These are phyloP conservation scores for Terebella lapidaria DNA, from an alignment of 2,888 invertebrate species.

Conservation along the genomic window DNA sequence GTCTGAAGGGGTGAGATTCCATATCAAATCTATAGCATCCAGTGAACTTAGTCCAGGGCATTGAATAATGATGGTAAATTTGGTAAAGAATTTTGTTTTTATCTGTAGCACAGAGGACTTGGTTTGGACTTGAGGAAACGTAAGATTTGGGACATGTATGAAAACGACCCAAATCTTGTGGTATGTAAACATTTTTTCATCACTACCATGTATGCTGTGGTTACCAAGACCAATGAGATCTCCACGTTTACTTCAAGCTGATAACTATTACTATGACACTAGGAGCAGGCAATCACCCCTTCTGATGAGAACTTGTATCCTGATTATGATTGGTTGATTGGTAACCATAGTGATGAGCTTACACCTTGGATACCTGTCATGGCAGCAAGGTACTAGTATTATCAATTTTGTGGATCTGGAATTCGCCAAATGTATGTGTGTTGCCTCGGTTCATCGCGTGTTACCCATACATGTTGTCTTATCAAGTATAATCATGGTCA, in stretches of 20 bases:
- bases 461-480: no score
- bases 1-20: slow-evolving; percentile 65
- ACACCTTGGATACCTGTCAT: slow-evolving; percentile 97
- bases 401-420: no score
- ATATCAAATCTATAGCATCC: neutral
- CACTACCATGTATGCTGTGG: no score
- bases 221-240: no score
- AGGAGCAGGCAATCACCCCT: slow-evolving; percentile 59
- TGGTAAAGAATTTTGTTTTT: neutral
- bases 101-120: slow-evolving; percentile 54
- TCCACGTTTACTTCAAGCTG: no score
- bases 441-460: no score
- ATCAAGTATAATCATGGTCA: no score
- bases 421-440: no score
- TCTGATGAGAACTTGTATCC: slow-evolving; percentile 66
- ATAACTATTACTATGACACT: no score
- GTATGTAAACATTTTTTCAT: slow-evolving; percentile 51
- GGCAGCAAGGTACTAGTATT: slow-evolving; percentile 63
- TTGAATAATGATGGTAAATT: no score
- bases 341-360: slow-evolving; percentile 98
- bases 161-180: slow-evolving; percentile 61
- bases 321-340: slow-evolving; percentile 87
- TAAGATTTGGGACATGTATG: slow-evolving; percentile 79
- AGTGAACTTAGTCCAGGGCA: neutral
- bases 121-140: slow-evolving; percentile 58